phyloP scores from a whole-genome alignment of 2,113 vertebrate species.

The Thomomys bottae region DNA sequence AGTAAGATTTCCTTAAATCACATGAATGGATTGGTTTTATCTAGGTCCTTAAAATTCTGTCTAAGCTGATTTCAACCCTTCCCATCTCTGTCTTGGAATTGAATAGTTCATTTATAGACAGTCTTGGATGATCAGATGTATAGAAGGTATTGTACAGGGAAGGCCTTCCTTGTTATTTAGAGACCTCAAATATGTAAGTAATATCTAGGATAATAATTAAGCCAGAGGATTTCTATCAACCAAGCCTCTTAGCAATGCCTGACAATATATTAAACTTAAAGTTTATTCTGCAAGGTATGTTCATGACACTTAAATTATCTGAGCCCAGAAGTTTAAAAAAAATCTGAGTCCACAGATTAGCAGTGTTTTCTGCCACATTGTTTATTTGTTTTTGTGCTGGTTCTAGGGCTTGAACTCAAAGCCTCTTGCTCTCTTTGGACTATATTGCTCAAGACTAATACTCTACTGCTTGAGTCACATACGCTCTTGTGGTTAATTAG shows the following conservation, averaged over 20 bases:
- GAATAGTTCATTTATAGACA: background rate
- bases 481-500: too few relatives aligned
- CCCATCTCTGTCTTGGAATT: background rate
- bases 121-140: background rate
- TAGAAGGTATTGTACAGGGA: background rate
- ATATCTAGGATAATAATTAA: background rate
- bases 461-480: too few relatives aligned
- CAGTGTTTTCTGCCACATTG: too few relatives aligned
- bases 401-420: too few relatives aligned
- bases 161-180: background rate
- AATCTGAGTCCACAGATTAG: too few relatives aligned
- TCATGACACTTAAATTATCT: conserved; percentile 19
- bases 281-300: background rate
- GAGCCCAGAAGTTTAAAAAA: too few relatives aligned
- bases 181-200: background rate
- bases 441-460: too few relatives aligned
- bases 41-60: background rate
- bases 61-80: background rate
- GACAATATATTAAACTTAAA: background rate
- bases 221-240: conserved; percentile 3
- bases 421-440: too few relatives aligned
- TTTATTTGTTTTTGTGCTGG: too few relatives aligned
- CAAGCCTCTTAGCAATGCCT: background rate
- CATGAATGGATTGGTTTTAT: conserved; percentile 6
- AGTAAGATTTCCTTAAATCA: conserved; percentile 37